These are phyloP conservation scores for Drosophila lacteicornis DNA, from an alignment of 1,140 invertebrate species.

Conservation along the genomic window DNA sequence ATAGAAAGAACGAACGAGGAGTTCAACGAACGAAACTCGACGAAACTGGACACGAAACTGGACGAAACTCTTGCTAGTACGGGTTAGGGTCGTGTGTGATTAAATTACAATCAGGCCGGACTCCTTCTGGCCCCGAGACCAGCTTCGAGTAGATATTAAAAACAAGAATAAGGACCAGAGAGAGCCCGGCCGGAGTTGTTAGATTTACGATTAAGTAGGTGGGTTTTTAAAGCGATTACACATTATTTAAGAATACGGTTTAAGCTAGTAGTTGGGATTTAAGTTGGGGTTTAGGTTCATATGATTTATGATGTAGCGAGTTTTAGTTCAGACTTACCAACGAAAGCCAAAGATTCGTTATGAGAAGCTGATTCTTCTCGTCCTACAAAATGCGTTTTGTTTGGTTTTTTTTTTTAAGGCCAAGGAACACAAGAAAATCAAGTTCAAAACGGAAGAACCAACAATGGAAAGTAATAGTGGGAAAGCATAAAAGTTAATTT, in stretches of 20 bases:
- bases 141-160: conserved; percentile 4
- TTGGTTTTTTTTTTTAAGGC: conserved; percentile 62
- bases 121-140: conserved; percentile 36
- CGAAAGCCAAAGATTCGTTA: conserved; percentile 94
- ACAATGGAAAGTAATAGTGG: conserved; percentile 52
- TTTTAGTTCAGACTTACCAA: conserved; percentile 91
- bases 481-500: conserved; percentile 60
- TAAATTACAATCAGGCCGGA: conserved; percentile 69
- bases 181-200: conserved; percentile 27
- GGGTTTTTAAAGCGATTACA: conserved; percentile 65
- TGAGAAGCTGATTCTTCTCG: conserved; percentile 94
- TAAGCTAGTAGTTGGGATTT: conserved; percentile 47
- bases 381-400: conserved; percentile 87
- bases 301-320: conserved; percentile 58
- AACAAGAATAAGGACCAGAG: conserved; percentile 8
- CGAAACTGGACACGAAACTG: conserved; percentile 24
- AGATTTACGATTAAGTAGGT: conserved; percentile 44
- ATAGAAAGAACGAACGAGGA: conserved; percentile 4
- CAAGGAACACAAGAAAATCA: conserved; percentile 53
- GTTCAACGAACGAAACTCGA: conserved; percentile 23
- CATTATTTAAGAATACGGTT: conserved; percentile 69
- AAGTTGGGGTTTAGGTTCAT: conserved; percentile 41
- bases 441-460: conserved; percentile 40
- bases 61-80: conserved; percentile 38
- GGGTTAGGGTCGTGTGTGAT: conserved; percentile 55